Percentiles rank a stretch among this genome's conserved stretches.
Evolutionary conservation across 2,113 vertebrate genomes (phyloP).

Genomic region (Pygoscelis antarcticus): DNA sequence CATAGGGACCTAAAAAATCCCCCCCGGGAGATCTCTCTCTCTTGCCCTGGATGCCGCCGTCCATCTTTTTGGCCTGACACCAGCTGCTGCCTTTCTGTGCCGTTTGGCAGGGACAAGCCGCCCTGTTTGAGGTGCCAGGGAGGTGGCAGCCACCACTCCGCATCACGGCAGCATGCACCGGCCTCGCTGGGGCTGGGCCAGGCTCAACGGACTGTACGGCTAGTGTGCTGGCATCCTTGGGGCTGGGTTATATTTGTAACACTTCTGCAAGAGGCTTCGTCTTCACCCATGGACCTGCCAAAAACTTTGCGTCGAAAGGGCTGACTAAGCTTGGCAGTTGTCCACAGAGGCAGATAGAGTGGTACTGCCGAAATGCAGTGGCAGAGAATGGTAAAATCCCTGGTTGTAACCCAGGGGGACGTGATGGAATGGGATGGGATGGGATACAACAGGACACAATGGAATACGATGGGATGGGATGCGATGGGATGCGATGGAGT

Average conservation of each 20-base stretch:
- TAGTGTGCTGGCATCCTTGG: background rate
- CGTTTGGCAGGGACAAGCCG: background rate
- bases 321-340: background rate
- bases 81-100: background rate
- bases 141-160: background rate
- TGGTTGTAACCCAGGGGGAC: fast-evolving
- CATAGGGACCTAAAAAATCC: background rate
- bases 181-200: background rate
- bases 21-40: fast-evolving
- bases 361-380: background rate
- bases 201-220: fast-evolving
- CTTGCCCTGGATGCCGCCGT: background rate
- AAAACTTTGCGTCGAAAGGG: background rate
- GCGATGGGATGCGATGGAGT: background rate
- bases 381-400: background rate
- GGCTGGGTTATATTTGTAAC: background rate
- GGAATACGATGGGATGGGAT: background rate
- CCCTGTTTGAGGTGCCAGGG: background rate
- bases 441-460: background rate
- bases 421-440: too few relatives aligned
- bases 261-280: background rate
- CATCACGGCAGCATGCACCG: fast-evolving
- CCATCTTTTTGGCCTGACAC: background rate
- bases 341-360: background rate
- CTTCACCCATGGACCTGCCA: background rate